Base-by-base conservation (phyloP, 2,797 vertebrate genomes). In the Rousettus madagascariensis region DNA sequence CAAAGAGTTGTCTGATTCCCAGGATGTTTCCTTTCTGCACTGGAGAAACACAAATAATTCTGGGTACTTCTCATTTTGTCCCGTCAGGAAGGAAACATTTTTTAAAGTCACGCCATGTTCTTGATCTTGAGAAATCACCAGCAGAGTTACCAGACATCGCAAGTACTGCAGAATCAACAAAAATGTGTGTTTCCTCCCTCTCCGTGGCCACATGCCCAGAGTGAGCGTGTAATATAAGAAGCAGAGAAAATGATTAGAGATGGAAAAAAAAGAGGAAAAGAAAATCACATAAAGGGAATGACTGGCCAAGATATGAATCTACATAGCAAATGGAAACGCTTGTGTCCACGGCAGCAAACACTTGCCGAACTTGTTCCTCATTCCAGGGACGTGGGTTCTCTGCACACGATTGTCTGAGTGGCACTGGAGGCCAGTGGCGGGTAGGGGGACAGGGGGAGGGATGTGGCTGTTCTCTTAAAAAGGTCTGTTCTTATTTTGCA, bases 171-270 rank as follows among this genome's bases (percentile, higher is more conserved):
- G 66, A 85, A 85, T 69, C 93, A 78, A 84, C 93, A 90, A 20
- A 74, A 82, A 28, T 5, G n/a, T 9, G 33, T 66, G 71, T 55
- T 94, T 53, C 87, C 71, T 92, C 43, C 57, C 38, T 96, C 61
- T n/a, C 51, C 1, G 0, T 77, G 91, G 95, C 93, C 74, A 38
- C 8, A 8, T 6, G 90, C 96, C 96, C 92, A 80, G 95, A 91
- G 72, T 0, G 46, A 59, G 63, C 46, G 7, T 41, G 77, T 79
- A 94, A 95, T 36, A n/a, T 30, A 92, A 92, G 95, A 83, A 88
- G 95, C 85, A 95, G 90, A 94, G 94, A 95, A 91, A 95, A 97
- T 71, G 36, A 95, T 86, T 83, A 65, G 95, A 63, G 74, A 69
- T 28, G 90, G 91, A 2, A 0, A 0, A 8, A 53, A 12, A 38